Evolutionary conservation across 1,140 invertebrate species (phyloP).

Genomic region (Temnothorax curvispinosus): DNA sequence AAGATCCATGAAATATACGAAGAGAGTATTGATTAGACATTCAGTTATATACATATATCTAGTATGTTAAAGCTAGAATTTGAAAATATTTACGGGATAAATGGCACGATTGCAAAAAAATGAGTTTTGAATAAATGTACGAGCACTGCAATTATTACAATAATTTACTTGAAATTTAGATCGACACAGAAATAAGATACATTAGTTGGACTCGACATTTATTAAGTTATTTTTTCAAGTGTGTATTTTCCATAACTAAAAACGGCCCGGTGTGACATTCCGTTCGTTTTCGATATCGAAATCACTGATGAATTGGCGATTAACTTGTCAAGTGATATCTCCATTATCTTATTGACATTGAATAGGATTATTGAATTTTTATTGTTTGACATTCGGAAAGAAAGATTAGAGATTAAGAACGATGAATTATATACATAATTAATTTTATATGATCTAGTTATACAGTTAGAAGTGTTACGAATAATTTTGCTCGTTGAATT

Average conservation of each 20-base stretch:
- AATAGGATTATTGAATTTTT: background rate
- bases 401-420: background rate
- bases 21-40: constrained; percentile 47
- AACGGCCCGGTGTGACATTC: background rate
- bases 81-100: background rate
- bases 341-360: too few species aligned
- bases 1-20: constrained; percentile 56
- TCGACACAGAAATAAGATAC: background rate
- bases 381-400: background rate
- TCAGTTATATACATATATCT: background rate
- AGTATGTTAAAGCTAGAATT: background rate
- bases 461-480: too few species aligned
- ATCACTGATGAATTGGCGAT: background rate
- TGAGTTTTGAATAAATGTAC: background rate
- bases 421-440: too few species aligned
- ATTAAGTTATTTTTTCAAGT: background rate
- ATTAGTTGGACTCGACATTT: background rate
- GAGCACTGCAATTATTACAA: background rate
- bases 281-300: too few species aligned
- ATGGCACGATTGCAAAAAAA: background rate
- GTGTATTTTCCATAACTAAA: background rate
- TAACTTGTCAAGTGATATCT: background rate
- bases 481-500: too few species aligned
- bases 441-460: too few species aligned
- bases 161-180: background rate